Percentiles rank a stretch among this genome's conserved stretches.
These are phyloP conservation scores for Chloropsis hardwickii DNA, from an alignment of 2,113 vertebrate genomes.

Conservation along the genomic window DNA sequence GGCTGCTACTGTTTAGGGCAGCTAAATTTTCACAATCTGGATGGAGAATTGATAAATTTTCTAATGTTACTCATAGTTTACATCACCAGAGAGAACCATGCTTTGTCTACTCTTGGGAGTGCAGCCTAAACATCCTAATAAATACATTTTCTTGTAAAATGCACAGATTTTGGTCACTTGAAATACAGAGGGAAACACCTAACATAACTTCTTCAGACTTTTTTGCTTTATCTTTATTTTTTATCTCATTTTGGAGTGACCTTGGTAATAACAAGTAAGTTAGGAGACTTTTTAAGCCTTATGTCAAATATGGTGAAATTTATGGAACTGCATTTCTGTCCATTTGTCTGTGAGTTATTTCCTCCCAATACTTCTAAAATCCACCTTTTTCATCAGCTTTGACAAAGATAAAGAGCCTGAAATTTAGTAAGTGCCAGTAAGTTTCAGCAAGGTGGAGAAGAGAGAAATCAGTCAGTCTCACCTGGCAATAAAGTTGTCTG, in stretches of 20 bases:
- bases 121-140: neutral
- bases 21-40: neutral
- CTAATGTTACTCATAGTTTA: neutral
- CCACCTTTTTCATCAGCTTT: neutral
- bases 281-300: neutral
- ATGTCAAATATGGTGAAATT: neutral
- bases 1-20: neutral
- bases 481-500: neutral
- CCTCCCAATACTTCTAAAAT: neutral
- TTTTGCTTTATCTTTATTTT: neutral
- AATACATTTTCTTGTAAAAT: neutral
- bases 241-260: neutral
- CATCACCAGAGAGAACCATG: neutral
- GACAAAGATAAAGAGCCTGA: neutral
- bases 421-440: neutral
- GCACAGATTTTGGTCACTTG: neutral
- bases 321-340: neutral
- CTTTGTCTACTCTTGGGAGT: neutral
- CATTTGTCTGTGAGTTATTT: neutral
- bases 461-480: neutral
- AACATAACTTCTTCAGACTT: neutral
- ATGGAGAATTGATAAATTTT: neutral
- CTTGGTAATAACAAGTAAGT: neutral
- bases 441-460: neutral
- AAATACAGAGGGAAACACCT: neutral